phyloP scores from a whole-genome alignment of 2,797 vertebrate genomes.

The Sus cebifrons region DNA sequence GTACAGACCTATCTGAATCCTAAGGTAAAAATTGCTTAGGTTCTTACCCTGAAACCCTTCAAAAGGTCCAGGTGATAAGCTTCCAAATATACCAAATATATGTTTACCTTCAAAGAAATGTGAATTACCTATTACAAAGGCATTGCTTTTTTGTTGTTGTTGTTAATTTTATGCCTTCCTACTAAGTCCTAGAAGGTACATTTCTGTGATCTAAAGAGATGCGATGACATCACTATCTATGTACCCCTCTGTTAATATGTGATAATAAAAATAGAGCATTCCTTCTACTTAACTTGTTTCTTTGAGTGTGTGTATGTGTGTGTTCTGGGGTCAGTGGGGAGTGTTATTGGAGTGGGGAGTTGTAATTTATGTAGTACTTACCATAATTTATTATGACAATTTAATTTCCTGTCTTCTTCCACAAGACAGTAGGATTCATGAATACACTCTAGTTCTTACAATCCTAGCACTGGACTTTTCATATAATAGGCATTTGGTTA shows the following conservation, averaged over 20 bases:
- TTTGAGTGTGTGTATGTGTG: background rate
- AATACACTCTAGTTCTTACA: background rate
- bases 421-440: background rate
- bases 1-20: background rate
- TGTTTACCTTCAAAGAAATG: background rate
- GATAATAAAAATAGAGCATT: background rate
- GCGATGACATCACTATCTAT: background rate
- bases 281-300: background rate
- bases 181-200: background rate
- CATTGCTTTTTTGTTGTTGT: background rate
- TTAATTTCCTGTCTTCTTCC: background rate
- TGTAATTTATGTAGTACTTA: background rate
- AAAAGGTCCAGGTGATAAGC: background rate
- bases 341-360: fast-evolving
- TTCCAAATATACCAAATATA: background rate
- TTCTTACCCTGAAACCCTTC: background rate
- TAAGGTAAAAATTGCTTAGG: background rate
- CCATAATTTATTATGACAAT: background rate
- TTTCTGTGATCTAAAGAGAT: background rate
- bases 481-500: background rate
- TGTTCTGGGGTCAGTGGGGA: background rate
- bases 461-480: background rate
- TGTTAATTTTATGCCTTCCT: background rate
- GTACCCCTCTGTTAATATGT: background rate
- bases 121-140: background rate